Evolutionary conservation across 2,888 invertebrate genomes (phyloP), one percentile per base, ranked within the genome.

Genomic region (Epinotia brunnichana): DNA sequence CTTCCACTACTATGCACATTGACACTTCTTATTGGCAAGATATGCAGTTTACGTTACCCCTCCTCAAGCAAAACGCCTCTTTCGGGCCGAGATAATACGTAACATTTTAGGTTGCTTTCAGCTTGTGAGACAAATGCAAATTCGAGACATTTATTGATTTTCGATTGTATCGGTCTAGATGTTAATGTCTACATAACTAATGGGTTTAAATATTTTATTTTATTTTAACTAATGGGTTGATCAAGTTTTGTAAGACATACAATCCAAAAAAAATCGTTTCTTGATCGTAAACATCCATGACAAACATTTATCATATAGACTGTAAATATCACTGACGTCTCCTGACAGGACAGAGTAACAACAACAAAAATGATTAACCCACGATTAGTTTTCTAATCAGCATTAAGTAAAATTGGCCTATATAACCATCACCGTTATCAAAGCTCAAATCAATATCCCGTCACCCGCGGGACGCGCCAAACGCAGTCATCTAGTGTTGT

Each of bases 391-490:
- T n/a, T 48, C n/a, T 48, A 48, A 48, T 48, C n/a, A 48, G 48
- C 44, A 15, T 15, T 5, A 35, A n/a, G 48, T 48, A 48, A 48
- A 48, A 48, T n/a, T 61, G 9, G 15, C 41, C 62, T 53, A 66
- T 56, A n/a, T 11, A 39, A 44, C 72, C 67, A 62, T 48, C 72
- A 72, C 72, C 71, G 39, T 53, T 66, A 66, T 70, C 64, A 21
- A 60, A 71, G 60, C 67, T 51, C 64, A 48, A 67, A 68, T 67
- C 61, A 62, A 62, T 61, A 72, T 56, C 11, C 59, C 53, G 24
- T 13, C 39, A 41, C 54, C 59, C 41, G 29, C 56, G 64, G 70
- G 64, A 67, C 72, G 72, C 48, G 64, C 51, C 51, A 75, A 79
- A 75, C 80, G 80, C 84, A 86, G 82, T 82, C 84, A n/a, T n/a